Base-by-base conservation (phyloP, 2,888 invertebrate species). In the Rotaria socialis region DNA sequence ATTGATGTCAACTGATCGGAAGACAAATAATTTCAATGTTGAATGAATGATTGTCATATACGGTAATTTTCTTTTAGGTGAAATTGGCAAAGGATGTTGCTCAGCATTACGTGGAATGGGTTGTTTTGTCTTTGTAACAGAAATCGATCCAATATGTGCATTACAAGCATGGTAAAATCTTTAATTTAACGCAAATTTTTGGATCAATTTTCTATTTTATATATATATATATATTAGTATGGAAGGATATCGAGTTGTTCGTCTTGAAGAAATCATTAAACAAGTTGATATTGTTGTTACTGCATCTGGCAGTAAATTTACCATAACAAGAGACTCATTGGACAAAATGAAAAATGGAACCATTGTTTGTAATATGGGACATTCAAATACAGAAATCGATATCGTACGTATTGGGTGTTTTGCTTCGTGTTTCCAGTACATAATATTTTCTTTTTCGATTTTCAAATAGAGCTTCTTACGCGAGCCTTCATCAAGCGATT, bases 81-180 rank as follows among this genome's bases (percentile, higher is more conserved):
- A 89, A 89, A 96, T 97, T 60, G 97, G 97, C 56, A 97, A 97
- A 92, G 97, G 97, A 0, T 97, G 97, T 91, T 96, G 96, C 88
- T 96, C 96, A 90, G 96, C 96, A 11, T 92, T 97, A n/a, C 96
- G 96, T 91, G 96, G 96, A 0, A 93, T 97, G 88, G 97, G 97
- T 24, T 95, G 96, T 92, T 95, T 96, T 89, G 96, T 96, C 87
- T 94, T 94, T 91, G 93, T 95, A 85, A 96, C 97, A 43, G 97
- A 97, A 93, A 96, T 97, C 89, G 97, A 97, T 92, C 97, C 97
- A 0, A 97, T 97, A 90, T 97, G 97, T 92, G 97, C 97, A 47
- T 92, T 97, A 60, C 97, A 97, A 92, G 97, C 97, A 52, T 95
- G 94, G 94, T 94, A 92, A 90, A 90, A 88, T 16, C 5, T 16